Evolutionary conservation across 2,888 invertebrate genomes (phyloP), one percentile per base, ranked within the genome.

Genomic region (Drosophila emarginata): DNA sequence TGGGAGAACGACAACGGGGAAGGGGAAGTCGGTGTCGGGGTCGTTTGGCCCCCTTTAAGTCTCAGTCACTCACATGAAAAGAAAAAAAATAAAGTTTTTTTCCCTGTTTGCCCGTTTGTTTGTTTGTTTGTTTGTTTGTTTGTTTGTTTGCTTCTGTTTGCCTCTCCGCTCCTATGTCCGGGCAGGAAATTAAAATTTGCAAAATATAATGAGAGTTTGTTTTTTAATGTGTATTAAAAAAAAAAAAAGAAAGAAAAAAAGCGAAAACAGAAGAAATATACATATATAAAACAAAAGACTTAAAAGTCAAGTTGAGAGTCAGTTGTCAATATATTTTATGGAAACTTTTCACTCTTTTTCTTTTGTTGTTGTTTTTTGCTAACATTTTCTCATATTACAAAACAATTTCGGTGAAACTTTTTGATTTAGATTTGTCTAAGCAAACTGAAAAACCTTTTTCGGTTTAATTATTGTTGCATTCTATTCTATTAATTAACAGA

Each of bases 121-220:
- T 45, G 65, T 65, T 65, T 62, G 54, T 45, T 61, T 74, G 65
- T 60, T 56, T 74, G 80, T 58, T 63, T 77, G 64, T 66, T 71
- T 23, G 40, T 37, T 37, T 37, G 37, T 14, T 39, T 39, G 39
- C 39, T 32, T 32, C 32, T 32, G 32, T 32, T 32, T 9, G 32
- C 11, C 32, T 32, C 32, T 32, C 12, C 45, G n/a, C n/a, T 37
- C 37, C 37, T 37, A 37, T 37, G 37, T 37, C 37, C 45, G 45
- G 72, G 65, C 86, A 82, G 82, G 87, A 82, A 87, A 82, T 82
- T 82, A 82, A 82, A 87, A 82, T 82, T 76, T 79, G 59, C 79
- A 68, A 73, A 86, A 67, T 68, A 84, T 83, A 80, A 81, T 78
- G 81, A 78, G 87, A 70, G 72, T 72, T 78, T 28, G 65, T 72